Base-by-base conservation (phyloP, 1,140 invertebrate genomes). In the Diachasmimorpha longicaudata region DNA sequence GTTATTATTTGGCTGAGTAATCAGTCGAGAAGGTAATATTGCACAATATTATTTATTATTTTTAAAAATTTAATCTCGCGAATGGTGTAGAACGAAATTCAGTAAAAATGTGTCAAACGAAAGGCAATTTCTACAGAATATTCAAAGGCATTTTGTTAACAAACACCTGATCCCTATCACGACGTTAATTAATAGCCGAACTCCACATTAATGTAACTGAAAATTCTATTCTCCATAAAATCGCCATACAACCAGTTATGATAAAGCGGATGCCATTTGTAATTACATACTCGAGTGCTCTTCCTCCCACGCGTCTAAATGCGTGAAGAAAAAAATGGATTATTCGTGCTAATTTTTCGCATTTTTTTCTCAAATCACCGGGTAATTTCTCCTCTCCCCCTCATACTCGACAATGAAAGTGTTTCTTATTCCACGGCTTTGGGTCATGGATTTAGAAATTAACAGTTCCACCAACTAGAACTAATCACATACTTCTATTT, bases 371-470 rank as follows among this genome's bases (percentile, higher is more conserved):
- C 14, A 42, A 70, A 70, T 70, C 69, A 70, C 69, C 42, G 69
- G 42, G 42, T 70, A 70, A 70, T 74, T 69, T 74, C 63, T 37
- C 31, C 55, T 74, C 68, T 74, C 73, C 55, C 73, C 69, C 36
- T 31, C 31, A 19, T 4, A 23, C 73, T 37, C 66, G 63, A 74
- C 73, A 74, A 74, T 74, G 73, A 74, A 74, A 74, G 73, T 74
- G 69, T 70, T 67, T 31, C 63, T 74, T 74, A 19, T 66, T 73
- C 52, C 42, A 37, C 69, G 73, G 66, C 73, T 74, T 74, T 74
- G 66, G 73, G 73, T 74, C 73, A 74, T 68, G 73, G 37, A 55
- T 72, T 74, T 74, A 74, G 66, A 74, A 74, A 74, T 74, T 21
- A 58, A 72, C 52, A n/a, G 19, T 74, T 74, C 63, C 21, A 37